phyloP scores from a whole-genome alignment of 1,140 invertebrate genomes.

The Manduca sexta region DNA sequence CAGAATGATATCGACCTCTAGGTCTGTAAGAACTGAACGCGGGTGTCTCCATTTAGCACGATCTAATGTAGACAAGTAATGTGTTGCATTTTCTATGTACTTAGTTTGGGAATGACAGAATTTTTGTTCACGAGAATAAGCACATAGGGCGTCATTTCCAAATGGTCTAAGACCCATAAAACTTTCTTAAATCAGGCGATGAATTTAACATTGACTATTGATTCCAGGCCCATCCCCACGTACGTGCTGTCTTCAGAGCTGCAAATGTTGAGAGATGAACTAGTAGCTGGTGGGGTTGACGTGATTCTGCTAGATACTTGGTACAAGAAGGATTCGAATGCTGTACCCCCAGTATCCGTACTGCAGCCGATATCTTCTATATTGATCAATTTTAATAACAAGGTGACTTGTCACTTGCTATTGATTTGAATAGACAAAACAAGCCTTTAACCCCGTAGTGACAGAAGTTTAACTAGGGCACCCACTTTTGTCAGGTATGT shows the following conservation, averaged over 20 bases:
- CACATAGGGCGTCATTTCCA: too few species aligned
- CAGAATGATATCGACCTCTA: too few species aligned
- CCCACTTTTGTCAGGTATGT: too few species aligned
- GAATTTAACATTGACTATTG: background rate
- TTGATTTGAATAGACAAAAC: background rate
- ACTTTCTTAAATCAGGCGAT: background rate
- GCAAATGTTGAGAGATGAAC: constrained; percentile 88
- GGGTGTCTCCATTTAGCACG: too few species aligned
- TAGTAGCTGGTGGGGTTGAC: constrained; percentile 86
- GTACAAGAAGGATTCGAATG: constrained; percentile 98
- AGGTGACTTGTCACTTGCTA: constrained; percentile 76
- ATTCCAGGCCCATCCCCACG: constrained; percentile 91
- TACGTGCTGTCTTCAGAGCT: constrained; percentile 95
- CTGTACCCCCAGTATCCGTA: constrained; percentile 93
- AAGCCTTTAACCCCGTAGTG: too few species aligned
- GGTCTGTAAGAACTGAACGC: too few species aligned
- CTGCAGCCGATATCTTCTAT: constrained; percentile 98
- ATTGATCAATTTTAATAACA: constrained; percentile 98
- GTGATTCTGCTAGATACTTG: constrained; percentile 91
- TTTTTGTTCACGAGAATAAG: too few species aligned
- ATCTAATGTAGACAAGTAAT: too few species aligned
- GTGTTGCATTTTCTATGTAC: too few species aligned
- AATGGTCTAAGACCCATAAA: too few species aligned
- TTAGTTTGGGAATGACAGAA: too few species aligned
- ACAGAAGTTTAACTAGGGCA: too few species aligned